Evolutionary conservation across 2,113 vertebrate genomes (phyloP).

Genomic region (Columbina picui): DNA sequence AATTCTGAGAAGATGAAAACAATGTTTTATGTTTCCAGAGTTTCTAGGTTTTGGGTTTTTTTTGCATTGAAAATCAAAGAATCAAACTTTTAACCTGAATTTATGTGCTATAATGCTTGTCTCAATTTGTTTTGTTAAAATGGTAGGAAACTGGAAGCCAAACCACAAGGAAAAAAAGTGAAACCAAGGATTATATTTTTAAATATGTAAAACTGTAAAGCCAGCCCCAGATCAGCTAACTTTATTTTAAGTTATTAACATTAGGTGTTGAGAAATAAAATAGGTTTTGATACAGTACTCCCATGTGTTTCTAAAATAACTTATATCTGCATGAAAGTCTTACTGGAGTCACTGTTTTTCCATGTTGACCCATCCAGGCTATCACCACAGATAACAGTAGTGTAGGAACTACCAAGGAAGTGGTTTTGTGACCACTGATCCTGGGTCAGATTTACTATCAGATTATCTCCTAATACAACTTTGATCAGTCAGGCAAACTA

Average conservation of each 20-base stretch:
- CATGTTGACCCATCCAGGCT: background rate
- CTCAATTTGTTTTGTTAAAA: background rate
- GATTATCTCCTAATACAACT: constrained; percentile 23
- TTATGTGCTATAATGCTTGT: background rate
- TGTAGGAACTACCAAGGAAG: background rate
- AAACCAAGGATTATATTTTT: background rate
- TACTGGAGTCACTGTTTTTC: background rate
- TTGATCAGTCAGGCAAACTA: constrained; percentile 14
- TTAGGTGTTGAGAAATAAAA: background rate
- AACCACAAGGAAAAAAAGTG: background rate
- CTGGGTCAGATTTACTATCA: constrained; percentile 2
- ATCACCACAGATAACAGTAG: background rate
- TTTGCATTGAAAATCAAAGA: background rate
- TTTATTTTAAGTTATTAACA: background rate
- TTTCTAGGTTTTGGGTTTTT: background rate
- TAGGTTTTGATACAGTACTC: background rate
- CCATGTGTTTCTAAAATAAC: background rate
- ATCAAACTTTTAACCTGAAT: background rate
- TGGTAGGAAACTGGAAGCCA: background rate
- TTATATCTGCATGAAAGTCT: background rate
- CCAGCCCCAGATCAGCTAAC: background rate
- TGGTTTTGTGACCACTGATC: constrained; percentile 15
- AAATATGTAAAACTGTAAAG: background rate
- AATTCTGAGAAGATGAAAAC: background rate
- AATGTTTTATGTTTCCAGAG: background rate